Evolutionary conservation across 2,888 invertebrate genomes (phyloP).

Genomic region (Exephanes ischioxanthus): DNA sequence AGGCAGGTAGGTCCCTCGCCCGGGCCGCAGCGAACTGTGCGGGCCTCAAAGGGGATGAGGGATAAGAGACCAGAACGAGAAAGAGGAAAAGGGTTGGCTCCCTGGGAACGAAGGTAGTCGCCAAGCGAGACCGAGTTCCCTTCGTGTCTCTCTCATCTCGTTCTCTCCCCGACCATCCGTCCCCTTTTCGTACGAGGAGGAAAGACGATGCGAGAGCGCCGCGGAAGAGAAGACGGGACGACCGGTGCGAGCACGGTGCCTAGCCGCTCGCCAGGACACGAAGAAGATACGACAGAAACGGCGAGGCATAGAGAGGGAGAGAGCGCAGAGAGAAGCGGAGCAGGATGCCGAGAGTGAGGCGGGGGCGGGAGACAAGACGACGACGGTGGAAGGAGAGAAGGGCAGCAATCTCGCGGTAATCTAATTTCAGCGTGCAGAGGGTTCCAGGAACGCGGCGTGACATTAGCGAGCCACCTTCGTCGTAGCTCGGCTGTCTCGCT

Average conservation of each 20-base stretch:
- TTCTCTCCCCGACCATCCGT: slow-evolving; percentile 16
- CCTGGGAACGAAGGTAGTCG: slow-evolving; percentile 75
- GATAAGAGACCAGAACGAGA: slow-evolving; percentile 69
- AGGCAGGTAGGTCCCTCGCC: slow-evolving; percentile 60
- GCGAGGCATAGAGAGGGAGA: slow-evolving; percentile 32
- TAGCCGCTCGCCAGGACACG: slow-evolving; percentile 34
- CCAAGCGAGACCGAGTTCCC: slow-evolving; percentile 60
- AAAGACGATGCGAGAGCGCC: slow-evolving; percentile 49
- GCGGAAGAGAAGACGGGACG: slow-evolving; percentile 47
- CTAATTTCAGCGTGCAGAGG: slow-evolving; percentile 84
- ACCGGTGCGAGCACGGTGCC: slow-evolving; percentile 46
- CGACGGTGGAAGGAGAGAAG: slow-evolving; percentile 70
- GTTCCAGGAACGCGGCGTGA: slow-evolving; percentile 83
- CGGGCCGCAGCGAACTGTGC: slow-evolving; percentile 63
- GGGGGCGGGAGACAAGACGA: slow-evolving; percentile 47
- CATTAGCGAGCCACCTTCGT: slow-evolving; percentile 79
- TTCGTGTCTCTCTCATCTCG: slow-evolving; percentile 38
- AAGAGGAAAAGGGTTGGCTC: slow-evolving; percentile 73
- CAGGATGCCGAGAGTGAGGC: slow-evolving; percentile 41
- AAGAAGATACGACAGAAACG: slow-evolving; percentile 43
- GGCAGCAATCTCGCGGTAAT: slow-evolving; percentile 83
- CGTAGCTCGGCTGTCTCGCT: slow-evolving; percentile 45
- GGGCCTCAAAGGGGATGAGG: slow-evolving; percentile 52
- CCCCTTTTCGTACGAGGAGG: slow-evolving; percentile 10
- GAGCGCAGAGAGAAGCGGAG: slow-evolving; percentile 44